Evolutionary conservation across 1,140 invertebrate genomes (phyloP), one percentile per base, ranked within the genome.

Genomic region (Trichonephila clavipes): DNA sequence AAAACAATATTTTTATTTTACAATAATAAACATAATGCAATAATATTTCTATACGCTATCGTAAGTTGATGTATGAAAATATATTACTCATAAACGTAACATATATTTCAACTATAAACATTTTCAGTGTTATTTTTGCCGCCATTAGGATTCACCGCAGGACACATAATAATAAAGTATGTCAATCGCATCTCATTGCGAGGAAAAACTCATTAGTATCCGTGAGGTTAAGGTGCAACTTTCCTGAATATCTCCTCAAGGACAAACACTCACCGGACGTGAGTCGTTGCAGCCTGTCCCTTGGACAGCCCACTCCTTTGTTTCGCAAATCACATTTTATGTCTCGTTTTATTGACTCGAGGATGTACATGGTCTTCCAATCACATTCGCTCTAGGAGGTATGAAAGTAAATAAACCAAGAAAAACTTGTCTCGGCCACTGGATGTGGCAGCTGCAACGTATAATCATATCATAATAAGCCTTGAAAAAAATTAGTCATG

Each of bases 311-410:
- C 90, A 85, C 82, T 92, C 34, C 90, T 85, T 83, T 92, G 82
- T 92, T 81, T 85, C 90, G 69, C 90, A 92, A 92, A 92, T 86
- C 90, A 92, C 81, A 92, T 92, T 92, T 92, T 83, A 83, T 85
- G 90, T 69, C 90, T 85, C 51, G 62, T 86, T 92, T 92, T 92
- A 92, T 58, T 92, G 77, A 92, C 90, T 44, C 62, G 59, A 19
- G n/a, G 44, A 61, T 81, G 72, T 66, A 90, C 34, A 66, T 61
- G 61, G 18, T 66, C 82, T 69, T 44, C 90, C 90, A 92, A 92
- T 92, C 90, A 92, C 24, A 92, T 66, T 88, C 64, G 88, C 40
- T 18, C 59, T 85, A 69, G 34, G 82, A 86, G 62, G 72, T 19
- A 61, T 44, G 44, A 61, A 58, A 86, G n/a, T 16, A 85, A 66